phyloP scores from a whole-genome alignment of 2,797 vertebrate genomes.

The Lutjanus campechanus region DNA sequence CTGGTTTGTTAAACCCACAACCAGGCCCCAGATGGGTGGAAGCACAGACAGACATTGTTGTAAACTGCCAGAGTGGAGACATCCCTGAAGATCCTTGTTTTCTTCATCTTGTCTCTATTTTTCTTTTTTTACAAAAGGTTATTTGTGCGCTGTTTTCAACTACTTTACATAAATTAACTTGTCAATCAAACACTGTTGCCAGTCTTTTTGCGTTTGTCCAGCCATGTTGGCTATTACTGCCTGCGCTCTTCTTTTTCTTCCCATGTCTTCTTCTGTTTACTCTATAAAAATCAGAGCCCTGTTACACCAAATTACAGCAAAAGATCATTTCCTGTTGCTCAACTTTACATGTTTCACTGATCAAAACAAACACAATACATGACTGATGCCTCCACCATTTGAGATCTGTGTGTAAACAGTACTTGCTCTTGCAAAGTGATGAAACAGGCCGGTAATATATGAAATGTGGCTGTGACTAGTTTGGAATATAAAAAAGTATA shows the following conservation, averaged over 20 bases:
- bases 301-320: constrained; percentile 7
- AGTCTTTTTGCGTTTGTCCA: constrained; percentile 3
- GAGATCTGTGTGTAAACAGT: not conserved
- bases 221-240: not conserved
- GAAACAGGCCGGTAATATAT: no score
- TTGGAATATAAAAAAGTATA: no score
- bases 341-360: not conserved
- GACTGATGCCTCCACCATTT: not conserved
- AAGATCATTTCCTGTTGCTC: not conserved
- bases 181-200: constrained; percentile 15
- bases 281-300: constrained; percentile 6
- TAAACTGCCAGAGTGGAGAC: constrained; percentile 47
- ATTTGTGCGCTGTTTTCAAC: not conserved
- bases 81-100: constrained; percentile 13
- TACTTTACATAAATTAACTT: constrained; percentile 2
- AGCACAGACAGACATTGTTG: constrained; percentile 48
- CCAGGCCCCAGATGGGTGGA: constrained; percentile 38
- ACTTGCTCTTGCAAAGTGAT: not conserved
- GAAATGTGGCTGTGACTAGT: no score
- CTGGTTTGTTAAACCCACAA: constrained; percentile 60
- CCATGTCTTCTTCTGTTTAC: constrained; percentile 3
- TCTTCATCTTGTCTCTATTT: constrained; percentile 27
- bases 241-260: not conserved
- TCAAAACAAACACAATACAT: constrained; percentile 10
- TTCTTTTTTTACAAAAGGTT: not conserved